Conservation (phyloP, 30 jellyfish, hydroid and myxozoan genomes). For the Phacellophora camtschatica region DNA sequence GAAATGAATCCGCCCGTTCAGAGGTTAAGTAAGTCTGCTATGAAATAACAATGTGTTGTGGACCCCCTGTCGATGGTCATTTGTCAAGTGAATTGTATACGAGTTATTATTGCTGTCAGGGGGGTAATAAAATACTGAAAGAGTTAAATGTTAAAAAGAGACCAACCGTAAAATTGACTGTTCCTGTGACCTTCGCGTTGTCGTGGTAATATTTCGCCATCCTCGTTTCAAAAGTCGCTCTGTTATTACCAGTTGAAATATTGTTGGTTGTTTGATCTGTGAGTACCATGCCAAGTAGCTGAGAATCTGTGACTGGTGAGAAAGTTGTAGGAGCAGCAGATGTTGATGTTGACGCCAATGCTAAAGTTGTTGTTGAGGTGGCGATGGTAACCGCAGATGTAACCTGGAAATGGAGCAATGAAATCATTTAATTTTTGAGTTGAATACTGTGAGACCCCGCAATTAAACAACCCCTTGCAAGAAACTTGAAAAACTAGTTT, state of each 20-base stretch:
- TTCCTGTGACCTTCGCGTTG: neutral
- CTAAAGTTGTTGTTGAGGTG: neutral
- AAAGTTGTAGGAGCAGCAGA: conserved; percentile 3
- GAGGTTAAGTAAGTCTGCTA: no score
- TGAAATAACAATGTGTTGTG: no score
- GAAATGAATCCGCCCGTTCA: no score
- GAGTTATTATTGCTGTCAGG: no score
- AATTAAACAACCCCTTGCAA: neutral
- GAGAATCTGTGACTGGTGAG: conserved; percentile 2
- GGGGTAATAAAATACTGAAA: no score
- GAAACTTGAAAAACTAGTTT: neutral
- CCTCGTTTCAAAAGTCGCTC: conserved; percentile 24
- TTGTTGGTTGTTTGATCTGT: conserved; percentile 47
- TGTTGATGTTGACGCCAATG: conserved; percentile 12
- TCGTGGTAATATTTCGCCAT: conserved; percentile 54
- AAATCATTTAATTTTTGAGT: no score
- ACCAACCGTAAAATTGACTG: conserved; percentile 46
- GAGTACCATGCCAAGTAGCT: conserved; percentile 63
- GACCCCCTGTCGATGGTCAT: no score
- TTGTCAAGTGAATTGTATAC: no score
- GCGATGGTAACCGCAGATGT: conserved; percentile 8
- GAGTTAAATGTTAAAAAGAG: neutral
- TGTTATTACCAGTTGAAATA: conserved; percentile 39
- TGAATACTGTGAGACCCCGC: neutral
- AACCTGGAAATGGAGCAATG: conserved; percentile 16